Base-by-base conservation (phyloP, 1,140 invertebrate genomes). In the Amyelois transitella region DNA sequence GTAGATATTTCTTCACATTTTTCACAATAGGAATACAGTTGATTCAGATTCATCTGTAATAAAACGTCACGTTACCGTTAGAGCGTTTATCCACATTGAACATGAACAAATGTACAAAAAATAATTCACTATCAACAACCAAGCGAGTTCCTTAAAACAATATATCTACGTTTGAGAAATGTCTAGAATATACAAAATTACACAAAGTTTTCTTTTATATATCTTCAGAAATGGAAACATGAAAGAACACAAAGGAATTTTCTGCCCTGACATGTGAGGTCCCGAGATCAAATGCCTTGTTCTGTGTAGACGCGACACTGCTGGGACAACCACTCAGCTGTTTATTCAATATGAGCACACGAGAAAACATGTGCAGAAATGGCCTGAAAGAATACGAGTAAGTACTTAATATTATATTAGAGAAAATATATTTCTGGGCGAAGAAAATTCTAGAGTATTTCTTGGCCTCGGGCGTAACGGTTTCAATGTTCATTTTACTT, bases 1-100 rank as follows among this genome's bases (percentile, higher is more conserved):
- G 59, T 54, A 44, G 24, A 38, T 43, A 47, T 60, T 14, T 60
- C 56, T 62, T 54, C n/a, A 59, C 50, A 58, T 58, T 60, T 64
- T 24, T 55, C 52, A 20, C 55, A 60, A 61, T 38, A 6, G 32
- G n/a, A n/a, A n/a, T n/a, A 5, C n/a, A 38, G 22, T 25, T 25
- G 43, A 43, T 48, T 14, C 12, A 12, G 32, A 38, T n/a, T n/a
- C n/a, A n/a, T n/a, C n/a, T 1, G 25, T 32, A 32, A n/a, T 6
- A 32, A 32, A 32, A 32, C 25, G 12, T 12, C 25, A 12, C 12
- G 12, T 32, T 12, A 32, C 25, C 4, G 10, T 32, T 4, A 2
- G 8, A 32, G 25, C 25, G 25, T 2, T 12, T 10, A 1, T 32
- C 28, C 2, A 2, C 4, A 32, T 2, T 32, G 12, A 10, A 3